Evolutionary conservation across 2,888 invertebrate genomes (phyloP).

Genomic region (Crematogaster levior): DNA sequence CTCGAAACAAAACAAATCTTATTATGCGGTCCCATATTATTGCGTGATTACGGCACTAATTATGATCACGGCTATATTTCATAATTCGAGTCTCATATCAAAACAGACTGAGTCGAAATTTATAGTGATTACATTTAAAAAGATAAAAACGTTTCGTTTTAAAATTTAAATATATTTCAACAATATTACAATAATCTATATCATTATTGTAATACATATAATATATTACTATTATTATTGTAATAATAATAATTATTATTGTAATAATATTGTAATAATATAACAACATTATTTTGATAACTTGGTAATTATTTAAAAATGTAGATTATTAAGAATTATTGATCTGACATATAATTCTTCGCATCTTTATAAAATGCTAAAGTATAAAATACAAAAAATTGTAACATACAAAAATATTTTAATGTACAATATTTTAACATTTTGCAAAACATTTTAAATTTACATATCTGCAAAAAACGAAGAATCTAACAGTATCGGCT

Average conservation of each 20-base stretch:
- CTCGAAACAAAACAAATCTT: constrained; percentile 32
- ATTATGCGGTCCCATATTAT: constrained; percentile 15
- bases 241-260: too few relatives aligned
- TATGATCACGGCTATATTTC: constrained; percentile 22
- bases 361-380: not conserved
- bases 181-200: not conserved
- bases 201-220: not conserved
- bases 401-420: not conserved
- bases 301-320: not conserved
- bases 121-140: not conserved
- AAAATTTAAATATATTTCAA: not conserved
- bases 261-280: not conserved
- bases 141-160: not conserved
- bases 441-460: constrained; percentile 14
- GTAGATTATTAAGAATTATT: not conserved
- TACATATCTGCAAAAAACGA: not conserved
- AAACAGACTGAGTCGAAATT: not conserved
- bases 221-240: too few relatives aligned
- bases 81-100: constrained; percentile 5
- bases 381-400: not conserved
- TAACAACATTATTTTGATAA: not conserved
- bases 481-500: not conserved
- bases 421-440: not conserved
- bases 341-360: not conserved
- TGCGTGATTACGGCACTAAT: constrained; percentile 26